Percentiles rank a stretch among this genome's conserved stretches.
Conservation (phyloP, 2,113 vertebrate genomes). For the Psittacula cyanocephala region DNA sequence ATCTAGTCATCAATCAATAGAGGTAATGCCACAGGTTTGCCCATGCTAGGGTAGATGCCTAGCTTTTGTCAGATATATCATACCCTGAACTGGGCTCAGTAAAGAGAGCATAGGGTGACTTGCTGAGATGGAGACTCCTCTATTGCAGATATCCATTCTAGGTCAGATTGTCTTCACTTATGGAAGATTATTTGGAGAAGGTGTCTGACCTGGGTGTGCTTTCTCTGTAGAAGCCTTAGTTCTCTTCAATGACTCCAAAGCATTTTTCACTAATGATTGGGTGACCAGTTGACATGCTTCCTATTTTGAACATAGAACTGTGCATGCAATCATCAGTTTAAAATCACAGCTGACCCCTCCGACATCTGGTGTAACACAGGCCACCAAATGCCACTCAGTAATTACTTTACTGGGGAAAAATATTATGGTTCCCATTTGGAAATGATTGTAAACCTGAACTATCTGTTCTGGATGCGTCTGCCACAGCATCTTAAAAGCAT, state of each 20-base stretch:
- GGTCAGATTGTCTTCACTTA: neutral
- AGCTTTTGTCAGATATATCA: neutral
- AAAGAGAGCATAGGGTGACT: neutral
- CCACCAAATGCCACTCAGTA: neutral
- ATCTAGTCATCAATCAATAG: neutral
- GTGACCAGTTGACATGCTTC: fast-evolving
- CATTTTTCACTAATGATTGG: neutral
- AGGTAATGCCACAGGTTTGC: neutral
- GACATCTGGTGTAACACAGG: neutral
- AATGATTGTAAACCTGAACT: neutral
- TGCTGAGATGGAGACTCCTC: neutral
- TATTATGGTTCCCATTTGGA: fast-evolving
- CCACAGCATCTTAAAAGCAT: neutral
- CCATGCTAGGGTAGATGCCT: neutral
- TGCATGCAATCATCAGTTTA: neutral
- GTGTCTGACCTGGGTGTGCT: neutral
- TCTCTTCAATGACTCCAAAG: neutral
- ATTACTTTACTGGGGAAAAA: neutral
- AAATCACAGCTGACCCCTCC: neutral
- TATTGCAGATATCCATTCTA: neutral
- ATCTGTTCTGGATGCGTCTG: neutral
- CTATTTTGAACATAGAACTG: neutral
- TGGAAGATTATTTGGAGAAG: neutral
- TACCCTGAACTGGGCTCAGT: neutral
- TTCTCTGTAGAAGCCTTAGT: neutral